Conservation (phyloP, 2,888 invertebrate species). For the Ormia ochracea region DNA sequence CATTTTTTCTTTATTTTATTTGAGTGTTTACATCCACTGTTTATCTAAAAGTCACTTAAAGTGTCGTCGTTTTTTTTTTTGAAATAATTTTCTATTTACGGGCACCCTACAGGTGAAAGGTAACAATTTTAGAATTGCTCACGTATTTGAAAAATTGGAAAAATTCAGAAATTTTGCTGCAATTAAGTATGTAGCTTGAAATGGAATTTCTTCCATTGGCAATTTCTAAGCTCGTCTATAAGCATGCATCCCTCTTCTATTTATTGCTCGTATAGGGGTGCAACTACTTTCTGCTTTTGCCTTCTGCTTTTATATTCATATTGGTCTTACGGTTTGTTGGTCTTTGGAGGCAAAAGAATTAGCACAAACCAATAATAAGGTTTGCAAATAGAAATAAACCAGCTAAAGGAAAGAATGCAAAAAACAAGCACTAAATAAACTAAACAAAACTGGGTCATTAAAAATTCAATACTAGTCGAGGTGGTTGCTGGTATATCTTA, state of each 20-base stretch:
- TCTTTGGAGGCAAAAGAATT: constrained; percentile 65
- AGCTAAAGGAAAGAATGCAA: constrained; percentile 1
- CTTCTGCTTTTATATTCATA: neutral
- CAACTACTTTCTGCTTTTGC: neutral
- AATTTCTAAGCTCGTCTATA: no score
- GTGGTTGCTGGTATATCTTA: constrained; percentile 34
- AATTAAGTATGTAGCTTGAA: no score
- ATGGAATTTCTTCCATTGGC: no score
- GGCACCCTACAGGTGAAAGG: constrained; percentile 3
- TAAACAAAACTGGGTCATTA: constrained; percentile 72
- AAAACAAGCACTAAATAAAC: constrained; percentile 10
- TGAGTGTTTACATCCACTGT: neutral
- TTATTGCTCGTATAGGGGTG: neutral
- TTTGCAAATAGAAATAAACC: constrained; percentile 37
- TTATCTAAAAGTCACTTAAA: constrained; percentile 27
- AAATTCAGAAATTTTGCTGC: no score
- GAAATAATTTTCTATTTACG: no score
- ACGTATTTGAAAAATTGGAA: no score
- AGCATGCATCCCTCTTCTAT: neutral
- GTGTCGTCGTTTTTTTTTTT: neutral
- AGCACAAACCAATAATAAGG: constrained; percentile 73
- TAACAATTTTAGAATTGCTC: neutral
- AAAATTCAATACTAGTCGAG: constrained; percentile 67
- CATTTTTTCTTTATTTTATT: neutral
- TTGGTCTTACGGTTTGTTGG: constrained; percentile 30